Evolutionary conservation across 2,888 invertebrate species (phyloP), one percentile per base, ranked within the genome.

Genomic region (Gymnocheta viridis): DNA sequence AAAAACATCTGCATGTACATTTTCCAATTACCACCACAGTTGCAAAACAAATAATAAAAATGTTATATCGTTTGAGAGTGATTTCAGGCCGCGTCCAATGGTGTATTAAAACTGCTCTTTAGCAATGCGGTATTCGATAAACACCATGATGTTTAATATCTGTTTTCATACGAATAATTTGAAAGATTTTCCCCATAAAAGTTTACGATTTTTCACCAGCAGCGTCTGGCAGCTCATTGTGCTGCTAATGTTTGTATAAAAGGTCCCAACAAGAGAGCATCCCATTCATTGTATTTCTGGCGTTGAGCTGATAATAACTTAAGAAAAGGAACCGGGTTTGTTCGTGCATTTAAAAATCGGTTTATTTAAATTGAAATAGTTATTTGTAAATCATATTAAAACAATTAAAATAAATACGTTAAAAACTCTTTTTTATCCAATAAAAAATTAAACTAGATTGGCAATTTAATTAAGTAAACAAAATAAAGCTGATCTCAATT

Each of bases 241-340:
- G 19, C 29, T 58, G 14, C 24, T 54, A 22, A 14, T 19, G 44
- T 74, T 56, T 17, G 72, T 84, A 84, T 84, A 84, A 84, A 84
- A 84, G 80, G 72, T 77, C 22, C 56, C 35, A 35, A 24, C 72
- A 51, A 66, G 77, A 77, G 77, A 84, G 72, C 81, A 77, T 67
- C 47, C 44, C 66, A 35, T 76, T 82, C 69, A 84, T 81, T 84
- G 67, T 69, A 67, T 80, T 85, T 72, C 70, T 77, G 86, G 60
- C 70, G 41, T 54, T 73, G 10, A 82, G 54, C 67, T 78, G 74
- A 73, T 79, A 78, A 76, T 66, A 73, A 73, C 78, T 84, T 60
- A 72, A 86, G 77, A 85, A 80, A 44, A 54, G 49, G 44, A 69
- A 66, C 27, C 64, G 62, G 67, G 76, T 82, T 74, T 73, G 81